These are phyloP conservation scores for Melangyna quadrimaculata DNA, from an alignment of 2,888 invertebrate genomes.

Conservation along the genomic window DNA sequence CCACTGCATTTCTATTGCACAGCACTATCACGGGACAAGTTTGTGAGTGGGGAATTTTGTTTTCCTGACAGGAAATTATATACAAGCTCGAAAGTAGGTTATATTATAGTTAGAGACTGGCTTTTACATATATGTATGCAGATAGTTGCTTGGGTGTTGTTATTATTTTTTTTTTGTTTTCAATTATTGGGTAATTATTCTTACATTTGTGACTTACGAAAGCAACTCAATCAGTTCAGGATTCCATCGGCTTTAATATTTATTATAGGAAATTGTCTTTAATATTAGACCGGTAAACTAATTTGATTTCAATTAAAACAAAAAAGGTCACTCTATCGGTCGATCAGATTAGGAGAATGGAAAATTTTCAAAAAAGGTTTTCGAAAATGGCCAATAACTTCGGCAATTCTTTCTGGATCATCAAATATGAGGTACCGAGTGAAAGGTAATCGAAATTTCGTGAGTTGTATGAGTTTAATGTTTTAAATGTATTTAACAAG, in stretches of 20 bases:
- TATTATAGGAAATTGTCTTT: not conserved
- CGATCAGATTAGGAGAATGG: too few species aligned
- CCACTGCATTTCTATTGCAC: slow-evolving; percentile 38
- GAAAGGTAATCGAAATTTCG: too few species aligned
- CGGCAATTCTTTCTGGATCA: too few species aligned
- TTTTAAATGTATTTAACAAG: too few species aligned
- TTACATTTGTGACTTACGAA: slow-evolving; percentile 10
- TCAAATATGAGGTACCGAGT: too few species aligned
- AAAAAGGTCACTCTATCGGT: too few species aligned
- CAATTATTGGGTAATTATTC: slow-evolving; percentile 41
- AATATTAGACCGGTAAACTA: not conserved
- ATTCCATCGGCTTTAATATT: not conserved
- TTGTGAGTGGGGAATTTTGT: slow-evolving; percentile 33
- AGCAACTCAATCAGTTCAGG: not conserved
- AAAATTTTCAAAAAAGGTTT: too few species aligned
- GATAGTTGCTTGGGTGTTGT: not conserved
- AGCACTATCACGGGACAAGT: slow-evolving; percentile 29
- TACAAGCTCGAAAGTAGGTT: slow-evolving; percentile 44
- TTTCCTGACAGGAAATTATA: slow-evolving; percentile 60
- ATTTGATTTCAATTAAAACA: not conserved
- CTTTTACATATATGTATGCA: slow-evolving; percentile 8
- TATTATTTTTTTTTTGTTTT: not conserved
- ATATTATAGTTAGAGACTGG: slow-evolving; percentile 3
- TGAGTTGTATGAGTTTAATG: too few species aligned
- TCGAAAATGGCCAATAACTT: too few species aligned